phyloP scores from a whole-genome alignment of 2,113 vertebrate species.

The Electrona antarctica region DNA sequence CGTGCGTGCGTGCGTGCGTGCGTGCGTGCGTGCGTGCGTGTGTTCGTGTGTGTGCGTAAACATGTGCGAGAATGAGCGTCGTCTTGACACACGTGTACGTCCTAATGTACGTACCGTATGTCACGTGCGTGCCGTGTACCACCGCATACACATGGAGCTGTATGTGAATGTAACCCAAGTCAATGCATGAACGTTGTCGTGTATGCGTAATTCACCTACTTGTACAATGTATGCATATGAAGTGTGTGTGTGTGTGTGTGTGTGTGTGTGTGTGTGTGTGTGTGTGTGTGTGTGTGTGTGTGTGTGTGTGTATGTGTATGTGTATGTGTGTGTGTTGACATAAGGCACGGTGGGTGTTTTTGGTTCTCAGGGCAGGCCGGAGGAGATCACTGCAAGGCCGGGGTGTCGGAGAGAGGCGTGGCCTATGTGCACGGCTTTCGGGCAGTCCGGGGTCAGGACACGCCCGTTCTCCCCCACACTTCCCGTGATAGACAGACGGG shows the following conservation, averaged over 20 bases:
- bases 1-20: conserved; percentile 9
- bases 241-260: conserved; percentile 7
- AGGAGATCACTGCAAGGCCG: conserved; percentile 96
- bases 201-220: conserved; percentile 20
- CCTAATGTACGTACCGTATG: too few species aligned
- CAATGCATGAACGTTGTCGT: neutral
- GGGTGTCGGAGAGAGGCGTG: conserved; percentile 90
- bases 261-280: neutral
- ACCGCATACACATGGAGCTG: too few species aligned
- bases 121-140: too few species aligned
- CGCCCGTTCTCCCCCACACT: conserved; percentile 96
- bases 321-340: conserved; percentile 72
- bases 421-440: conserved; percentile 92
- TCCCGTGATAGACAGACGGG: conserved; percentile 96
- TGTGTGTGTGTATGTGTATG: conserved; percentile 32
- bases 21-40: neutral
- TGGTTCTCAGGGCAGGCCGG: conserved; percentile 99
- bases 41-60: conserved; percentile 9
- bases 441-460: conserved; percentile 94
- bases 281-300: conserved; percentile 17
- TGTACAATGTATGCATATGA: neutral
- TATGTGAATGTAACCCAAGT: too few species aligned
- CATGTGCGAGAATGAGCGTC: conserved; percentile 25
- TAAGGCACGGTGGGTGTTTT: conserved; percentile 99
- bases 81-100: conserved; percentile 29